Base-by-base conservation (phyloP, 2,797 vertebrate genomes). In the Molossus molossus region DNA sequence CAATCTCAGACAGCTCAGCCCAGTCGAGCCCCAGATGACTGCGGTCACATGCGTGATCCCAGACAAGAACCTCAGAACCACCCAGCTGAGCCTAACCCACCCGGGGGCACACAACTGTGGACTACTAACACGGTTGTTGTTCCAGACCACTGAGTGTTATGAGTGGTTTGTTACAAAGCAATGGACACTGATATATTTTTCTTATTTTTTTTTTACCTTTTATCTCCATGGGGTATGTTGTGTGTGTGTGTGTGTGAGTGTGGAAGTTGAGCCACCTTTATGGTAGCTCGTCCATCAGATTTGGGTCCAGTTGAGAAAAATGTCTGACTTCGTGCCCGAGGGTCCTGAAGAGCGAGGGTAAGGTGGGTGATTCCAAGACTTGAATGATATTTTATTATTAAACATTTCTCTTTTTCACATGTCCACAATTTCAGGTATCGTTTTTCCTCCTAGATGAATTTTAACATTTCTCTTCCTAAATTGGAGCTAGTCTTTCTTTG, bases 231-330 rank as follows among this genome's bases (percentile, higher is more conserved):
- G 11, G 37, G 1, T 69, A 21, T 58, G 33, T 23, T 18, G 15
- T 65, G 3, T 90, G 48, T 65, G 2, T 90, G 40, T 60, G 20
- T 33, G 37, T 67, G 25, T 48, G 21, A 48, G 7, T 64, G 1
- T 50, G 62, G 11, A 60, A 88, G 12, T 15, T 27, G 12, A 70
- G 33, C 9, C 70, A 93, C 40, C n/a, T 55, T 90, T 83, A 53
- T 5, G 25, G 3, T 72, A 45, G 50, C 9, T 87, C n/a, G 57
- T 65, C 73, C 23, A 88, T 75, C 69, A 94, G 45, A 70, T 82
- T 79, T 97, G 60, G 12, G 37, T 65, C 65, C 87, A 80, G 80
- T 2, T 87, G 72, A 95, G 48, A 50, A 88, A 85, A 65, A 37
- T 33, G 3, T 9, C 40, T 92, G 15, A 58, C n/a, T 64, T 87